A percentile compares a stretch with the other conserved stretches of the same genome.
phyloP scores from a whole-genome alignment of 1,140 invertebrate genomes.

The Papilio glaucus region DNA sequence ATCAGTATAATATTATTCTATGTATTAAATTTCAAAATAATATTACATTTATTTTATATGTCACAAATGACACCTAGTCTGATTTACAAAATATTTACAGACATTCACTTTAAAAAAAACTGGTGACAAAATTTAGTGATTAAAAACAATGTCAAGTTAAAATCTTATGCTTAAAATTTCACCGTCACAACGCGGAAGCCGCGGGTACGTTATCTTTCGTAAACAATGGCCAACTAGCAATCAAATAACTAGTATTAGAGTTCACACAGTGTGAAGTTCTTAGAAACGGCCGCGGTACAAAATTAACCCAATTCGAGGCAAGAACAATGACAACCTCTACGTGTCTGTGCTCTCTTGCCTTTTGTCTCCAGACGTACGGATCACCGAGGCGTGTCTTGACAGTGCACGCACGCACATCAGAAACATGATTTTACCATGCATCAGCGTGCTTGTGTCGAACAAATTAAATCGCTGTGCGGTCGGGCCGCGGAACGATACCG shows the following conservation, averaged over 20 bases:
- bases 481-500: slow-evolving; percentile 11
- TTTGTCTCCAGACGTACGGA: slow-evolving; percentile 34
- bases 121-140: no score
- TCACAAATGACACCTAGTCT: no score
- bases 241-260: slow-evolving; percentile 23
- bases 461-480: slow-evolving; percentile 40
- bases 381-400: slow-evolving; percentile 33
- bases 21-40: no score
- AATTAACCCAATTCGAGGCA: slow-evolving; percentile 31
- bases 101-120: no score
- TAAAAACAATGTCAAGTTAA: no score
- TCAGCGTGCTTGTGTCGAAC: slow-evolving; percentile 36
- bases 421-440: slow-evolving; percentile 28
- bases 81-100: no score
- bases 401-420: slow-evolving; percentile 29
- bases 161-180: neutral
- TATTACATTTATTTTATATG: no score
- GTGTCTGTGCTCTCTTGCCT: slow-evolving; percentile 17
- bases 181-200: neutral
- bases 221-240: slow-evolving; percentile 16
- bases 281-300: slow-evolving; percentile 28
- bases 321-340: slow-evolving; percentile 36
- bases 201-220: neutral
- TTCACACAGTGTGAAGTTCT: slow-evolving; percentile 29
- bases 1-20: no score